phyloP scores from a whole-genome alignment of 2,797 vertebrate species.

The Neolamprologus multifasciatus region DNA sequence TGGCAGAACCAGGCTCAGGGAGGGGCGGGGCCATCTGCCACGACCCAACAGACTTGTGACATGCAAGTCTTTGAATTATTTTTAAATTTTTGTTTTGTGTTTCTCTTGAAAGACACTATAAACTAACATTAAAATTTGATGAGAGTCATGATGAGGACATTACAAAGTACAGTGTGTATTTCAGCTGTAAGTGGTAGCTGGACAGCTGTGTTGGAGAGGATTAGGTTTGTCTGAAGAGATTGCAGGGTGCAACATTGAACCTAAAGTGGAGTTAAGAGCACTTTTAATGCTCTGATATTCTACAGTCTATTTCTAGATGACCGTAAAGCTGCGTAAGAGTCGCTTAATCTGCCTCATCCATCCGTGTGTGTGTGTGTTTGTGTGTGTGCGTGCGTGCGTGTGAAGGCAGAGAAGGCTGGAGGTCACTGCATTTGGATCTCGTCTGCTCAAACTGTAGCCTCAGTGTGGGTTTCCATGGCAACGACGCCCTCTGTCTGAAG shows the following conservation, averaged over 20 bases:
- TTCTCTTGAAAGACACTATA: neutral
- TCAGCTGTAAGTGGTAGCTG: constrained; percentile 26
- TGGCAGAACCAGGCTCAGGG: fast-evolving
- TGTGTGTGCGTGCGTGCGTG: neutral
- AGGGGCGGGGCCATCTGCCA: neutral
- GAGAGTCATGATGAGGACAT: neutral
- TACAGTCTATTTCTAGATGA: constrained; percentile 14
- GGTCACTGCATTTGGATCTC: constrained; percentile 43
- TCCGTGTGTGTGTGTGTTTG: neutral
- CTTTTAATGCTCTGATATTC: constrained; percentile 22
- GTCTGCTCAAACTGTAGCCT: constrained; percentile 27
- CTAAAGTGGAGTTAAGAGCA: constrained; percentile 9
- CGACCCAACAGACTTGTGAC: neutral
- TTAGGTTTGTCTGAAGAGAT: constrained; percentile 11
- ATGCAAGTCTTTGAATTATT: neutral
- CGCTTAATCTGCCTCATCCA: constrained; percentile 19
- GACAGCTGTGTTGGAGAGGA: constrained; percentile 5
- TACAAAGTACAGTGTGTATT: neutral
- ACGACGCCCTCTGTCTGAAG: constrained; percentile 37
- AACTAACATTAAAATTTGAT: neutral
- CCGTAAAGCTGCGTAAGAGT: constrained; percentile 15
- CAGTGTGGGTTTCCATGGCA: constrained; percentile 50
- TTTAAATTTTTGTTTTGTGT: neutral
- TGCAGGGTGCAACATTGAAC: neutral
- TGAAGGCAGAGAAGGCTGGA: neutral